Evolutionary conservation across 2,888 invertebrate species (phyloP).

Genomic region (Dastarcus helophoroides): DNA sequence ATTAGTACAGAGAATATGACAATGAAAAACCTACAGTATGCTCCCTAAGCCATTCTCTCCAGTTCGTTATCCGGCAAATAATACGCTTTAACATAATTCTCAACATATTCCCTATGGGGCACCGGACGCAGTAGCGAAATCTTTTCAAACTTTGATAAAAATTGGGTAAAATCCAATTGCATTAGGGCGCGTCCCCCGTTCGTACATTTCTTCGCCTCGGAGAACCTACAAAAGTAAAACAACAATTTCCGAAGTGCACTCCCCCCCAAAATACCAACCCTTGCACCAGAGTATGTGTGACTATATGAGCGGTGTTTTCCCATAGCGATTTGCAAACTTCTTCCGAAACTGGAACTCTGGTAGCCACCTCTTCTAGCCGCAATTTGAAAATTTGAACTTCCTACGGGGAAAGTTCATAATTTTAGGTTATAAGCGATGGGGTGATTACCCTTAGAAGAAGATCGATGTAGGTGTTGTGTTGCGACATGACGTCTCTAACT

Average conservation of each 20-base stretch:
- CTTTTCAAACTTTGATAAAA: conserved; percentile 80
- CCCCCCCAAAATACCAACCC: conserved; percentile 56
- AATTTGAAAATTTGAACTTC: conserved; percentile 68
- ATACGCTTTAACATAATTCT: conserved; percentile 91
- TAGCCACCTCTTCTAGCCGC: conserved; percentile 61
- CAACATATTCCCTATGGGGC: conserved; percentile 83
- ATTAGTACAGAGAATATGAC: too few species aligned
- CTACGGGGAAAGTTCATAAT: conserved; percentile 28
- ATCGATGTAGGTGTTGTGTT: conserved; percentile 85
- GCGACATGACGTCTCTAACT: conserved; percentile 87
- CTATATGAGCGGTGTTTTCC: conserved; percentile 77
- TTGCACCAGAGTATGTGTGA: conserved; percentile 83
- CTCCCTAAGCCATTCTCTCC: conserved; percentile 78
- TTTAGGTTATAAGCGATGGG: too few species aligned
- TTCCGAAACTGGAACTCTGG: conserved; percentile 57
- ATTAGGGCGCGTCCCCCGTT: conserved; percentile 94
- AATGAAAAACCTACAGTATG: conserved; percentile 47
- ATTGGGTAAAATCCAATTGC: conserved; percentile 95
- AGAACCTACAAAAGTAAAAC: conserved; percentile 47
- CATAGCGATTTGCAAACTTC: conserved; percentile 65
- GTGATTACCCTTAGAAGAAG: conserved; percentile 54
- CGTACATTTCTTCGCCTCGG: conserved; percentile 85
- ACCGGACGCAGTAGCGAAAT: conserved; percentile 73
- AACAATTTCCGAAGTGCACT: background rate
- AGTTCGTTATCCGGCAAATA: conserved; percentile 82